A percentile compares a stretch with the other conserved stretches of the same genome.
These are phyloP conservation scores for Gryllus longicercus DNA, from an alignment of 2,888 invertebrate genomes.

Conservation along the genomic window DNA sequence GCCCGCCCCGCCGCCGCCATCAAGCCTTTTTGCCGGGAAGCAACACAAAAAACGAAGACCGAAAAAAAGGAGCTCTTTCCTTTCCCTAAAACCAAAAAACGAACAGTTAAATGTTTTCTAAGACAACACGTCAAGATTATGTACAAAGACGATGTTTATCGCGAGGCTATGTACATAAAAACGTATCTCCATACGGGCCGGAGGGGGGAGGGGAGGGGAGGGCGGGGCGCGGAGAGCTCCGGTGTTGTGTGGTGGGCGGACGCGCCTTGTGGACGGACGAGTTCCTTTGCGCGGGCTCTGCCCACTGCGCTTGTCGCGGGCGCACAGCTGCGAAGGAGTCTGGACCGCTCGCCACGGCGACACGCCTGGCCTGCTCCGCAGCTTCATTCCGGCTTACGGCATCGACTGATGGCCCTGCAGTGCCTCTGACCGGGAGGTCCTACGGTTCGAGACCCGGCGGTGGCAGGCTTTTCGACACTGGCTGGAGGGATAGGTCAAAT, in stretches of 20 bases:
- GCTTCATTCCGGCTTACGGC: no score
- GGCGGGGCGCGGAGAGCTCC: not conserved
- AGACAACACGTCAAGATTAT: slow-evolving; percentile 1
- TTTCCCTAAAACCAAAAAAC: not conserved
- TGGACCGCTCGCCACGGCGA: no score
- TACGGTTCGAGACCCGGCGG: no score
- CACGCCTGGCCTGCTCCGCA: no score
- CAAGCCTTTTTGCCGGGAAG: not conserved
- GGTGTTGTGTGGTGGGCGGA: not conserved
- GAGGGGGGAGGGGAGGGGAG: not conserved
- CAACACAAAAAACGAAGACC: not conserved
- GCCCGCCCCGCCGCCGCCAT: not conserved
- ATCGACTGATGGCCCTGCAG: no score
- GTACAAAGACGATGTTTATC: slow-evolving; percentile 17
- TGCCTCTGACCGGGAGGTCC: no score
- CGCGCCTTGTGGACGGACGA: no score
- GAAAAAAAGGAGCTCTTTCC: not conserved
- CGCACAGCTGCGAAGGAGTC: no score
- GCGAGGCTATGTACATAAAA: not conserved
- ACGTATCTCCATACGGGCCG: not conserved
- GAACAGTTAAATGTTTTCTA: not conserved
- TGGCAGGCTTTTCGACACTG: no score
- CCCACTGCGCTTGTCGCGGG: no score
- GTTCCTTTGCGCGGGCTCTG: no score
- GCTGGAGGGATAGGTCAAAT: no score